phyloP scores from a whole-genome alignment of 53 echinoderm and acorn worm species.

The Arbacia lixula region DNA sequence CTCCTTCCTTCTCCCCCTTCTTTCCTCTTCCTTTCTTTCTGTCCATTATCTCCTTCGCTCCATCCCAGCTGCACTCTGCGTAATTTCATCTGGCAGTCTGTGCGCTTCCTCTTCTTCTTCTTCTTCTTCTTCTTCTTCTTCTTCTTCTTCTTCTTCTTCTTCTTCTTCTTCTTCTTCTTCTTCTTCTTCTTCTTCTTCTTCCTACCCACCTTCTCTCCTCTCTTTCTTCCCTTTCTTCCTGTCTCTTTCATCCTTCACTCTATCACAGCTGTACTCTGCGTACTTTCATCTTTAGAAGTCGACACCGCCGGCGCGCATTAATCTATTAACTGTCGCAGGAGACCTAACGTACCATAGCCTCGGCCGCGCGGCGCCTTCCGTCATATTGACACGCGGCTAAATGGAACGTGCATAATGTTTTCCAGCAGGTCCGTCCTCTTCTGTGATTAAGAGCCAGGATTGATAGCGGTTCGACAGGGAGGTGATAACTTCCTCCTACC shows the following conservation, averaged over 20 bases:
- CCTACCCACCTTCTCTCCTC: no score
- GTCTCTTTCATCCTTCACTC: no score
- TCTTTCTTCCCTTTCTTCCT: no score
- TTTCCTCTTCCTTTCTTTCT: background rate
- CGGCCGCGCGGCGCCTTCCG: slow-evolving; percentile 6
- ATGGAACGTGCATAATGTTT: slow-evolving; percentile 29
- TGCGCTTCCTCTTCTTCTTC: background rate
- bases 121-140: background rate
- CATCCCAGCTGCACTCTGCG: no score
- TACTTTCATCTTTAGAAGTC: no score
- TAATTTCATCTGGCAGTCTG: no score
- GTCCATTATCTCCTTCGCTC: background rate
- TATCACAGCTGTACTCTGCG: no score
- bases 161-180: background rate
- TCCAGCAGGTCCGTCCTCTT: background rate
- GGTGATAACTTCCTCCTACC: no score
- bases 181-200: slow-evolving; percentile 1
- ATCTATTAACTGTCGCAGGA: slow-evolving; percentile 37
- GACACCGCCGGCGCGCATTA: background rate
- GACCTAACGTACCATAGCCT: background rate
- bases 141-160: background rate
- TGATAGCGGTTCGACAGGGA: no score
- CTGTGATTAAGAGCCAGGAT: no score
- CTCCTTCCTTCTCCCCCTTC: background rate
- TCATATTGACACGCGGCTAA: slow-evolving; percentile 31